These are phyloP conservation scores for Eudorcas thomsonii DNA, from an alignment of 2,113 vertebrate genomes.

Conservation along the genomic window DNA sequence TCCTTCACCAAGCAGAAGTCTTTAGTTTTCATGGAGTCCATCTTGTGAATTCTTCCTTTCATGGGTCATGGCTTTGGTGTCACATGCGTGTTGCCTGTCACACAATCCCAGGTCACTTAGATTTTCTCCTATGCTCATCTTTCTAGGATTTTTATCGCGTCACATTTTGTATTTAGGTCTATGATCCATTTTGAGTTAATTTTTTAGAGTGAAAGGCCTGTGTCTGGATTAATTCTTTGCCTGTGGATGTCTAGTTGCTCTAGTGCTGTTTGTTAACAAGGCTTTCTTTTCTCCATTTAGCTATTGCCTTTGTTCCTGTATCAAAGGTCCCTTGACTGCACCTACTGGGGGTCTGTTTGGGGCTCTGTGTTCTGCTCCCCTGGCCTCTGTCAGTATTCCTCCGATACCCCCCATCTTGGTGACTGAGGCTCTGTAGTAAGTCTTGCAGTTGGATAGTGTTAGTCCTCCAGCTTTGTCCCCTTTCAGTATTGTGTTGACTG, in stretches of 20 bases:
- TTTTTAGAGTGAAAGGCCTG: not conserved
- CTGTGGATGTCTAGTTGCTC: not conserved
- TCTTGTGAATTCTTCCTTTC: not conserved
- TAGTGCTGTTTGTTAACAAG: not conserved
- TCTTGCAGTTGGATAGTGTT: fast-evolving
- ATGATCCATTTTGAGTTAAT: not conserved
- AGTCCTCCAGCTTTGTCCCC: not conserved
- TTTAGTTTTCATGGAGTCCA: not conserved
- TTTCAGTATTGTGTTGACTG: fast-evolving
- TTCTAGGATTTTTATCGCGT: no score
- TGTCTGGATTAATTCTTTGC: not conserved
- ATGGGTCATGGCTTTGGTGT: not conserved
- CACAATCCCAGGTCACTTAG: not conserved
- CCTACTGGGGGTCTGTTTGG: fast-evolving
- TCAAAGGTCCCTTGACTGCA: fast-evolving
- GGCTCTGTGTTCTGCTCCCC: not conserved
- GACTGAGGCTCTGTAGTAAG: fast-evolving
- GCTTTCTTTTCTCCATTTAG: not conserved
- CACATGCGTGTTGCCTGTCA: not conserved
- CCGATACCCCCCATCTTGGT: fast-evolving
- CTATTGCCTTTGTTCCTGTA: not conserved
- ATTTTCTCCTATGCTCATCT: not conserved
- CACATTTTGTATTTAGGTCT: not conserved
- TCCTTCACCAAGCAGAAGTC: fast-evolving
- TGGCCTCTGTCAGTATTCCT: not conserved